Conservation (phyloP, 2,888 invertebrate species). For the Acronicta psi region DNA sequence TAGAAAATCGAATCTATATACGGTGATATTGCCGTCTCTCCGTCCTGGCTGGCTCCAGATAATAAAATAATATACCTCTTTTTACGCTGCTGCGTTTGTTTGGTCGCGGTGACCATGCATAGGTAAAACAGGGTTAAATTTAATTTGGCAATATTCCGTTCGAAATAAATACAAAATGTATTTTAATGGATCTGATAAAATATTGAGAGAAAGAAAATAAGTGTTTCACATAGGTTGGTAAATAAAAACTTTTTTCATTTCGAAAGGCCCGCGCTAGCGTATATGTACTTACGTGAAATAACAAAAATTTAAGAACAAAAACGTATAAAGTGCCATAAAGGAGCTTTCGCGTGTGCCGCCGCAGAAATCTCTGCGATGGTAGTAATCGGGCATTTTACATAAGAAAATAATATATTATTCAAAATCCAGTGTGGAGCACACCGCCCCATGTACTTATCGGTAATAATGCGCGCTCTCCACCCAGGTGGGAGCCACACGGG, state of each 20-base stretch:
- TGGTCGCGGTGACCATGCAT: constrained; percentile 57
- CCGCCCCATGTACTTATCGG: constrained; percentile 86
- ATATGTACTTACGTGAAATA: constrained; percentile 63
- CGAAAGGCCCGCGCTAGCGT: constrained; percentile 56
- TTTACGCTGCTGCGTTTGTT: constrained; percentile 73
- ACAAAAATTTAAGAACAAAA: constrained; percentile 82
- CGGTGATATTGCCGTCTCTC: constrained; percentile 86
- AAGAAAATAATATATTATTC: constrained; percentile 89
- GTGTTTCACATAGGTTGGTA: constrained; percentile 40
- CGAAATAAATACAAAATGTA: background rate
- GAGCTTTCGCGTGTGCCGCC: constrained; percentile 80
- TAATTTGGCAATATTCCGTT: constrained; percentile 25
- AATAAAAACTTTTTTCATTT: constrained; percentile 71
- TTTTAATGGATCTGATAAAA: constrained; percentile 52
- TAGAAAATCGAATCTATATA: constrained; percentile 90
- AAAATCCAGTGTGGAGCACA: constrained; percentile 85
- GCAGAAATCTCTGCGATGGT: constrained; percentile 84
- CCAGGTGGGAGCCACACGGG: constrained; percentile 41
- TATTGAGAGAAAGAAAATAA: constrained; percentile 49
- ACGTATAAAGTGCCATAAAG: constrained; percentile 85
- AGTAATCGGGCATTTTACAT: constrained; percentile 89
- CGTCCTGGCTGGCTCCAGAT: constrained; percentile 84
- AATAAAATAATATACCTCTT: constrained; percentile 89
- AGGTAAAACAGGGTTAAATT: constrained; percentile 38
- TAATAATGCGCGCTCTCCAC: constrained; percentile 81